Conservation (phyloP, 1,140 invertebrate species). For the Drosophila ironensis region DNA sequence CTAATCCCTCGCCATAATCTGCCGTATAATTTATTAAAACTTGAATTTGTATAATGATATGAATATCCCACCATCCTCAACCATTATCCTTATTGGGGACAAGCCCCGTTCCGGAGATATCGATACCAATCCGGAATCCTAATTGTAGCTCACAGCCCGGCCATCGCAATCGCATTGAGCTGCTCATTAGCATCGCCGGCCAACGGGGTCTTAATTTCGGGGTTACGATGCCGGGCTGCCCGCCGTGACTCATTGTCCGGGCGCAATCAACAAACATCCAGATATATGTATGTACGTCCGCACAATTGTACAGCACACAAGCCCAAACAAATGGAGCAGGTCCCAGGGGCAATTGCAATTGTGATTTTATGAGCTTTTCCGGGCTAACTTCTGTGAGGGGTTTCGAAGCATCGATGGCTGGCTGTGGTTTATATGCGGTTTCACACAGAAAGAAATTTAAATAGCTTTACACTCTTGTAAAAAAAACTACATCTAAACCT, state of each 20-base stretch:
- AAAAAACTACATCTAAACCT: background rate
- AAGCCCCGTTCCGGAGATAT: too few relatives aligned
- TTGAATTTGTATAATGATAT: too few relatives aligned
- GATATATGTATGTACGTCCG: background rate
- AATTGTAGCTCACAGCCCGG: constrained; percentile 27
- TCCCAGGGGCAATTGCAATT: constrained; percentile 49
- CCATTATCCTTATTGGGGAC: too few relatives aligned
- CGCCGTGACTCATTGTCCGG: constrained; percentile 61
- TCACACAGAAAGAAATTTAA: constrained; percentile 3
- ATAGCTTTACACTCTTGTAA: background rate
- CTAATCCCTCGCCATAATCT: too few relatives aligned
- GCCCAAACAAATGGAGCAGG: constrained; percentile 5
- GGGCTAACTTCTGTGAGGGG: constrained; percentile 26
- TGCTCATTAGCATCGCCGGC: constrained; percentile 53
- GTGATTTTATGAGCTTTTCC: constrained; percentile 65
- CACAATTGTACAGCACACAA: constrained; percentile 26
- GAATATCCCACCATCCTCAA: too few relatives aligned
- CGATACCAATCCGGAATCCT: background rate
- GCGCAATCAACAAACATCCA: constrained; percentile 32
- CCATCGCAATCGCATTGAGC: constrained; percentile 7
- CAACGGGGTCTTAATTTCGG: constrained; percentile 45
- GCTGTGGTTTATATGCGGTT: constrained; percentile 2
- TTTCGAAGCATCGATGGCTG: constrained; percentile 43
- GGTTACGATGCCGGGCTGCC: constrained; percentile 37
- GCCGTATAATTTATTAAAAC: background rate